Percentiles rank a stretch among this genome's conserved stretches.
Conservation (phyloP, 2,888 invertebrate genomes). For the Eubasilissa splendida region DNA sequence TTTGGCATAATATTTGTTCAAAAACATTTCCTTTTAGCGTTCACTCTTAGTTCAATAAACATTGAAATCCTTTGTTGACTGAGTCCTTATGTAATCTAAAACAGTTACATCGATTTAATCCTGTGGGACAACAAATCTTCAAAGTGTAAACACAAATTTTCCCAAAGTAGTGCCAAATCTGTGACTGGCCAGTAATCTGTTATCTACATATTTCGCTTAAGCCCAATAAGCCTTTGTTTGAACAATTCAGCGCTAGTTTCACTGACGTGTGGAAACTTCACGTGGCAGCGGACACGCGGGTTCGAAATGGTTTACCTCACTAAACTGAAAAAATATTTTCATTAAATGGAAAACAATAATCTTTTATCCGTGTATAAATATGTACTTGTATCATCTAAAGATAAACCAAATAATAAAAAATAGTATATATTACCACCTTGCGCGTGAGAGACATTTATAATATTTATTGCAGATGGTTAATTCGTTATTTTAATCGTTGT, state of each 20-base stretch:
- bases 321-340: no score
- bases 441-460: no score
- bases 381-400: no score
- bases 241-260: constrained; percentile 9
- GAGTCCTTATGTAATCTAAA: constrained; percentile 48
- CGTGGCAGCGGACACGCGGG: not conserved
- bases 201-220: constrained; percentile 55
- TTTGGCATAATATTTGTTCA: constrained; percentile 18
- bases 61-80: constrained; percentile 43
- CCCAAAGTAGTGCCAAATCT: constrained; percentile 34
- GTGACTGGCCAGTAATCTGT: constrained; percentile 47
- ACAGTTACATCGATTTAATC: constrained; percentile 52
- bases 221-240: constrained; percentile 56
- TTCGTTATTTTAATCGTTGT: no score
- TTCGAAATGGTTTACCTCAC: not conserved
- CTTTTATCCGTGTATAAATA: no score
- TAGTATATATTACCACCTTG: no score
- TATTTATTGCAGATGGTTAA: no score
- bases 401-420: no score
- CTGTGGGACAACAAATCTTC: constrained; percentile 50
- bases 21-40: constrained; percentile 27
- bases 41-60: constrained; percentile 32
- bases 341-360: no score
- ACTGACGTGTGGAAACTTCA: constrained; percentile 23
- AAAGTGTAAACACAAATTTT: constrained; percentile 46